Evolutionary conservation across 2,113 vertebrate species (phyloP), one percentile per base, ranked within the genome.

Genomic region (Syngnathoides biaculeatus): DNA sequence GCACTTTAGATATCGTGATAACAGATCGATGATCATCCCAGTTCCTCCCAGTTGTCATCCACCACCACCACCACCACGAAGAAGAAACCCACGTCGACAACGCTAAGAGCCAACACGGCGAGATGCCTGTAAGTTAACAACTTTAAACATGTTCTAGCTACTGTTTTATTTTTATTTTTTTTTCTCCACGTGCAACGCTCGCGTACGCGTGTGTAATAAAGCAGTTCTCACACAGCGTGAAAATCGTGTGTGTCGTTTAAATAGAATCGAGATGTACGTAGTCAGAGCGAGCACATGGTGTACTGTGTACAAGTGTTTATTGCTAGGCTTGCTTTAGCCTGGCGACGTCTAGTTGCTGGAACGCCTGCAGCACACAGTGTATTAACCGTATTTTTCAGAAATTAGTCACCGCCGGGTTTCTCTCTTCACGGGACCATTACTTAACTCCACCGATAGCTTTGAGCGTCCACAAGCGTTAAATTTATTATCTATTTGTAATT

Each of bases 51-150:
- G 22, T 24, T 62, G 22, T 1, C 43, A 4, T 43, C 60, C n/a
- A 27, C 55, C 55, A 17, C 55, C 26, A 57, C 14, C 24, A 13
- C 53, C 53, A 26, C 22, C 12, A 6, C 24, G 52, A 56, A 56
- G 53, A 56, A 57, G 55, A 38, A 59, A 13, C 22, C 20, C 4
- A 61, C 59, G 59, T 40, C 5, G 5, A 61, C 38, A 22, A 42
- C 38, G 35, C 20, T 38, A 43, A 40, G 26, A 17, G 35, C 20
- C 59, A 43, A 40, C 55, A 17, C 55, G 27, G 55, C 22, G 30
- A 65, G 35, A 65, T 65, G 64, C 64, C 64, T 50, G 64, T 65
- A 65, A 65, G 64, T 65, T n/a, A 38, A 43, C 22, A n/a, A 26
- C 60, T 62, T 26, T 17, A 40, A 61, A 40, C 35, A 7, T 17